Evolutionary conservation across 2,797 vertebrate species (phyloP).

Genomic region (Hydrolagus colliei): DNA sequence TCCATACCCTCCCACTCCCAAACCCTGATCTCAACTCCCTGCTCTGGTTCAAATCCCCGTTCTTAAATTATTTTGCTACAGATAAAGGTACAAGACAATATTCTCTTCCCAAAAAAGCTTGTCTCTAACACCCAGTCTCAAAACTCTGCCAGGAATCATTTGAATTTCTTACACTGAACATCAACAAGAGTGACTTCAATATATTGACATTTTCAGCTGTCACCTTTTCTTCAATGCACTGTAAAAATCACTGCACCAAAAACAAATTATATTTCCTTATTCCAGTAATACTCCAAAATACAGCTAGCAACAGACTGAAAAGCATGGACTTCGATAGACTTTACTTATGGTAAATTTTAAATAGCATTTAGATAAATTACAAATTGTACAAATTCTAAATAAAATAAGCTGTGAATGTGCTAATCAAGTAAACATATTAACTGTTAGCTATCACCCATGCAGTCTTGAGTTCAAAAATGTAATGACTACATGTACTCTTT

Average conservation of each 20-base stretch:
- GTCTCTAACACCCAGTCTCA: background rate
- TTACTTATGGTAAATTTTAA: background rate
- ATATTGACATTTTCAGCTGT: background rate
- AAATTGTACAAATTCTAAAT: too few relatives aligned
- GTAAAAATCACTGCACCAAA: background rate
- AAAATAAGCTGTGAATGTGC: too few relatives aligned
- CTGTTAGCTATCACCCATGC: too few relatives aligned
- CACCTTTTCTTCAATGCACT: background rate
- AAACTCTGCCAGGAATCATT: background rate
- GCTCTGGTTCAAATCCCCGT: background rate
- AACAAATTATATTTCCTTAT: background rate
- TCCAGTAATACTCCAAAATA: background rate
- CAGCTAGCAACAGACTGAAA: background rate
- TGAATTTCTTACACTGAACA: constrained; percentile 13
- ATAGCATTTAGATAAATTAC: too few relatives aligned
- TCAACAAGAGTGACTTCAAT: background rate
- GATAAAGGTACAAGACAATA: background rate
- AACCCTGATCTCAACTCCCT: background rate
- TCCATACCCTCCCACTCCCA: background rate
- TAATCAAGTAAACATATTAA: too few relatives aligned
- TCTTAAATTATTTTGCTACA: constrained; percentile 14
- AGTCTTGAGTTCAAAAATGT: background rate
- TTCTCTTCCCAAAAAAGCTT: background rate
- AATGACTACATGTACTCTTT: background rate
- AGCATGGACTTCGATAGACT: background rate